Evolutionary conservation across 2,888 invertebrate genomes (phyloP), one percentile per base, ranked within the genome.

Genomic region (Macropis europaea): DNA sequence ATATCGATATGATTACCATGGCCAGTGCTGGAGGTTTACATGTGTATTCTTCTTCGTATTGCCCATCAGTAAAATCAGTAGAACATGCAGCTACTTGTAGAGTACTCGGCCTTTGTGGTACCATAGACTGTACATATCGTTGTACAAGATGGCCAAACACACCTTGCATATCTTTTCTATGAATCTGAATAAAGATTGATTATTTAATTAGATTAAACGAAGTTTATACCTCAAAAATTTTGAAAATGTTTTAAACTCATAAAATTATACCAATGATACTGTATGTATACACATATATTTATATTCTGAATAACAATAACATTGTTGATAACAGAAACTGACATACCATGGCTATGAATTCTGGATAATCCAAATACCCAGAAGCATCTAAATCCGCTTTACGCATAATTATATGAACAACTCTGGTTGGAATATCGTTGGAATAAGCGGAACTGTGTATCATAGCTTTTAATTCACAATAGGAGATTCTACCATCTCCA

Each of bases 1-100:
- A 91, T 66, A 98, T 85, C 3, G 97, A 97, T 83, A 99, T 95
- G 70, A 97, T 91, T 73, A 98, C 93, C 96, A 99, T 97, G 86
- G 97, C 96, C 57, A 99, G 87, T 0, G 96, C 95, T 0, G 99
- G 99, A 11, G 99, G 99, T 89, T 94, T 95, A 87, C 99, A 98
- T 71, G 94, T 95, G 91, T 99, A 99, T 88, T 97, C 95, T 83
- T 97, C 95, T 86, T 97, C 95, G 90, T 98, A 98, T 4, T 94
- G 94, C 2, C 95, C 95, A 91, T 95, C 95, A 7, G 88, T 86
- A 53, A 76, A 90, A 70, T 91, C 91, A 61, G 89, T 85, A 3
- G 89, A 87, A 19, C 82, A 86, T 76, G 90, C 91, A 45, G 56
- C 50, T 90, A 92, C 86, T 89, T 91, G 77, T 3, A 72, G 76